Conservation (phyloP, 2,888 invertebrate genomes). For the Tetragonisca angustula region DNA sequence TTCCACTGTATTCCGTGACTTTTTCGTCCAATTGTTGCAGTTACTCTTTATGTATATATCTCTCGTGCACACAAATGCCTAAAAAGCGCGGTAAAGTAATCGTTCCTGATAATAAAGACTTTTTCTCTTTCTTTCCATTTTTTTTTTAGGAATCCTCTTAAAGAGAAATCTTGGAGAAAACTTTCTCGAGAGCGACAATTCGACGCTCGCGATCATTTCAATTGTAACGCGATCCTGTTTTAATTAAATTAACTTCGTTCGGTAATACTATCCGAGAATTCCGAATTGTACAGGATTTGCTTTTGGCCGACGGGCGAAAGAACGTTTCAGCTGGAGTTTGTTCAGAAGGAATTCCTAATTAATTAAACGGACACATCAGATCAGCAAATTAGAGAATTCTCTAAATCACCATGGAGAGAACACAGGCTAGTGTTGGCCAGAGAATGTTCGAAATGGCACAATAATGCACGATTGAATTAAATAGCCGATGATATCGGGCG, state of each 20-base stretch:
- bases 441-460: neutral
- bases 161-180: no score
- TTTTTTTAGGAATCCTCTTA: no score
- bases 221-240: neutral
- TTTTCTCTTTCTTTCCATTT: no score
- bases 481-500: neutral
- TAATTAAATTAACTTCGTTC: neutral
- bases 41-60: no score
- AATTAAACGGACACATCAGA: slow-evolving; percentile 3
- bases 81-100: no score
- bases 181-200: neutral
- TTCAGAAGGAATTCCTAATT: neutral
- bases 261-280: neutral
- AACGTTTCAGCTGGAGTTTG: no score
- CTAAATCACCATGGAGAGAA: neutral
- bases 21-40: no score
- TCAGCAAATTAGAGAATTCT: neutral
- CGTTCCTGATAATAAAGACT: no score
- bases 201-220: neutral
- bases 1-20: neutral
- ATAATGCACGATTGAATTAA: neutral
- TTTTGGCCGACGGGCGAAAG: neutral
- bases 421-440: neutral
- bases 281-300: neutral
- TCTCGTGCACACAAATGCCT: no score